Evolutionary conservation across 2,113 vertebrate species (phyloP).

Genomic region (Phrynosoma blainvillii): DNA sequence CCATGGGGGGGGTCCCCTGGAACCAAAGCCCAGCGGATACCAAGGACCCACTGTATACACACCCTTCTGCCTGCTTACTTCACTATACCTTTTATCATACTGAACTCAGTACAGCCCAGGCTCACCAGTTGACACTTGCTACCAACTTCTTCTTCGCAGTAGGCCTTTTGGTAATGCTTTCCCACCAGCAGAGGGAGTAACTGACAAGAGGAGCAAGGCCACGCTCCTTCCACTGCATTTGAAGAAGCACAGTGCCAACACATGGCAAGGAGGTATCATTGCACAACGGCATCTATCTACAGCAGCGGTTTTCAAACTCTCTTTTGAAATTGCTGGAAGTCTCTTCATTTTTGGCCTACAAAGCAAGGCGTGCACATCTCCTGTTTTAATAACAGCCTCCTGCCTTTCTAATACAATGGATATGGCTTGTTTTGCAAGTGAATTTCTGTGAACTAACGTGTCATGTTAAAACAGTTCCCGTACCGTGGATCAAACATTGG

Average conservation of each 20-base stretch:
- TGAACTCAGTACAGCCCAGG: not conserved
- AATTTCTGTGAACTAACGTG: not conserved
- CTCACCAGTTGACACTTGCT: no score
- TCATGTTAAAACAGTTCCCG: no score
- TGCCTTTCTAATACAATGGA: not conserved
- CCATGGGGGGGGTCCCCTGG: no score
- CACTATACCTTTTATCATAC: not conserved
- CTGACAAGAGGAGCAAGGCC: not conserved
- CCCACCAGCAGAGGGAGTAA: not conserved
- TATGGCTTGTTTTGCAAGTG: not conserved
- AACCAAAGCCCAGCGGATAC: no score
- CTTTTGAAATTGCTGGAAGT: not conserved
- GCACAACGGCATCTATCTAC: not conserved
- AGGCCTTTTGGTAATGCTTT: no score
- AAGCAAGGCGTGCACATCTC: not conserved
- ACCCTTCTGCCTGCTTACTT: not conserved
- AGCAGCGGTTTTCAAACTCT: not conserved
- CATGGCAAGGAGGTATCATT: not conserved
- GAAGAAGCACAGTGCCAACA: not conserved
- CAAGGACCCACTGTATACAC: no score
- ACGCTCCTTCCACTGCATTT: not conserved
- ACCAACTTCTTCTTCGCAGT: not conserved
- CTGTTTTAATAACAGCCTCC: not conserved
- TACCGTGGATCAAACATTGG: no score
- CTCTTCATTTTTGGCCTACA: not conserved